Percentiles rank a stretch among this genome's conserved stretches.
These are phyloP conservation scores for Lutjanus campechanus DNA, from an alignment of 2,797 vertebrate genomes.

Conservation along the genomic window DNA sequence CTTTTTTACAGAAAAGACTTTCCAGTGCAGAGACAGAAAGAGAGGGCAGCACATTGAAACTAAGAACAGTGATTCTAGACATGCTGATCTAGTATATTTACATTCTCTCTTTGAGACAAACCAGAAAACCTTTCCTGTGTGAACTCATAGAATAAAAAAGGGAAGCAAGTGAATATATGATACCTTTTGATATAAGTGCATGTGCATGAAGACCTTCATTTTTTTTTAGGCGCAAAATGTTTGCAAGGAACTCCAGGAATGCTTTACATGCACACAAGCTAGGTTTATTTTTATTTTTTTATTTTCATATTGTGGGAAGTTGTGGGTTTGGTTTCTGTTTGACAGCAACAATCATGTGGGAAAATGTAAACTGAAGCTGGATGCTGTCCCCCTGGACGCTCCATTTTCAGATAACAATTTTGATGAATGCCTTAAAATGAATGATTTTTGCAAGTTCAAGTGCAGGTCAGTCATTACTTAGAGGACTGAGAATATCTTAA, in stretches of 20 bases:
- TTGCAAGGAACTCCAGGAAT: not conserved
- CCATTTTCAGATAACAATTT: not conserved
- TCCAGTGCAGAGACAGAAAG: not conserved
- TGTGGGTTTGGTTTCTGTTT: conserved; percentile 20
- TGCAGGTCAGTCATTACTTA: not conserved
- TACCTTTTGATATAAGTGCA: not conserved
- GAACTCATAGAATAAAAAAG: not conserved
- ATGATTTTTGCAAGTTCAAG: not conserved
- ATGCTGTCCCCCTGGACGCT: not conserved
- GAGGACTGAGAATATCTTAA: not conserved
- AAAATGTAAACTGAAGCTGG: not conserved
- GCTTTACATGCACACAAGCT: not conserved
- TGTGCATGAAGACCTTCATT: conserved; percentile 41
- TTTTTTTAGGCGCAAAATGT: conserved; percentile 12
- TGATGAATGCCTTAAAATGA: not conserved
- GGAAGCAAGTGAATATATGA: not conserved
- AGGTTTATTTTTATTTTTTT: not conserved
- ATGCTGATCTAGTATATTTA: conserved; percentile 45
- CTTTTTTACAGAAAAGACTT: too few species aligned
- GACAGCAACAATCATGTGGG: not conserved
- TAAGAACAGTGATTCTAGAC: conserved; percentile 1
- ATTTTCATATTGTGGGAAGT: conserved; percentile 10
- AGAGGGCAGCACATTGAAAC: conserved; percentile 1
- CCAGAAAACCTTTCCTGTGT: not conserved
- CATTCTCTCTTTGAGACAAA: conserved; percentile 39